These are phyloP conservation scores for Pelmatolapia mariae DNA, from an alignment of 2,113 vertebrate genomes.

Conservation along the genomic window DNA sequence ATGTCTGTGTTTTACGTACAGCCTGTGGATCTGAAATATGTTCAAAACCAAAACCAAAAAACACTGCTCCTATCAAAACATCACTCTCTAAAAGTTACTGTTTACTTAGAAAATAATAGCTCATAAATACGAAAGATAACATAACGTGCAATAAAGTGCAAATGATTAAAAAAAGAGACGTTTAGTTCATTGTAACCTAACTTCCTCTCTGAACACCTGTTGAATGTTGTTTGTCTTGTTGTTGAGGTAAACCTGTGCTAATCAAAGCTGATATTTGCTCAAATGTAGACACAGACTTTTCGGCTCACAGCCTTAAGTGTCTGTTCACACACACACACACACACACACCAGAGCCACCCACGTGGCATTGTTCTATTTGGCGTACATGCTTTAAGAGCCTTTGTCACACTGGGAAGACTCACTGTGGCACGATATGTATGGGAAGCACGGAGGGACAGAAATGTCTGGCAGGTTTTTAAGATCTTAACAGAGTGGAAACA, in stretches of 20 bases:
- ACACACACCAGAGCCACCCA: constrained; percentile 36
- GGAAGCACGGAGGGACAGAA: constrained; percentile 47
- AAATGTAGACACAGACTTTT: constrained; percentile 11
- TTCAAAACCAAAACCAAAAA: background rate
- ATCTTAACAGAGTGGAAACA: constrained; percentile 11
- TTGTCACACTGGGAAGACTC: constrained; percentile 23
- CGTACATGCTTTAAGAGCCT: constrained; percentile 26
- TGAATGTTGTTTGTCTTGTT: background rate
- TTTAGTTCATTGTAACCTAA: background rate
- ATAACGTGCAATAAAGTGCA: background rate
- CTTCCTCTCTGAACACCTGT: background rate
- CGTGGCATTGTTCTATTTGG: constrained; percentile 35
- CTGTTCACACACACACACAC: background rate
- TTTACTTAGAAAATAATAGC: background rate
- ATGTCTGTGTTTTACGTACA: background rate
- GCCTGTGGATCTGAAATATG: background rate
- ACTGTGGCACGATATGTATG: constrained; percentile 40
- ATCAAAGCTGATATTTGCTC: background rate
- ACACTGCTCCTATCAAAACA: background rate
- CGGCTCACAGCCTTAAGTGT: background rate
- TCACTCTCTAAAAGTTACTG: background rate
- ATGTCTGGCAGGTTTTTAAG: constrained; percentile 14
- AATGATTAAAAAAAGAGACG: background rate
- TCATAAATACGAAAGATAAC: background rate
- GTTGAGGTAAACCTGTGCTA: background rate